These are phyloP conservation scores for Brachystomella parvula DNA, from an alignment of 1,140 invertebrate species.

Conservation along the genomic window DNA sequence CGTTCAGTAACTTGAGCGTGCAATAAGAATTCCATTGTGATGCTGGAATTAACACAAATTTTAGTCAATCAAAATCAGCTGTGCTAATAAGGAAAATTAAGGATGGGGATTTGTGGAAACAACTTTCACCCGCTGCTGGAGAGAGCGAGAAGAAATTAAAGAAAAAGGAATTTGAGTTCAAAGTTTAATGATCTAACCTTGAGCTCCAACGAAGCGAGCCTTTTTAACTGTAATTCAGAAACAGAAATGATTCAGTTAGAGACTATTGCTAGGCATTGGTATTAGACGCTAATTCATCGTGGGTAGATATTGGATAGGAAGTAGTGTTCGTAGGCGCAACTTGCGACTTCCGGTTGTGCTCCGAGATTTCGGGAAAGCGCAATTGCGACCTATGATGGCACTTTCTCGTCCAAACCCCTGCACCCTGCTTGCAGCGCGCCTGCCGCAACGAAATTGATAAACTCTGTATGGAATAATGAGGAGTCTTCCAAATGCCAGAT, in stretches of 20 bases:
- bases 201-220: slow-evolving; percentile 37
- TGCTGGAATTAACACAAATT: slow-evolving; percentile 46
- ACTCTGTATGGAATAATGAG: too few species aligned
- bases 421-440: too few species aligned
- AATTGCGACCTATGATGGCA: neutral
- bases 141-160: neutral
- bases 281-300: too few species aligned
- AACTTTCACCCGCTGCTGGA: neutral
- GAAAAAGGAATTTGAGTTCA: too few species aligned
- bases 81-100: too few species aligned
- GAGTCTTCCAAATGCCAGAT: too few species aligned
- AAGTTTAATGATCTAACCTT: slow-evolving; percentile 38
- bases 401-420: neutral
- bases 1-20: slow-evolving; percentile 92
- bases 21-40: slow-evolving; percentile 84
- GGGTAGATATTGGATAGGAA: too few species aligned
- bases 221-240: slow-evolving; percentile 36
- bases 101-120: too few species aligned
- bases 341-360: neutral
- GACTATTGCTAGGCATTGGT: neutral
- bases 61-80: neutral
- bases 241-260: slow-evolving; percentile 5
- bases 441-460: too few species aligned
- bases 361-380: neutral
- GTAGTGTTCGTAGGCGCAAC: too few species aligned